Conservation (phyloP, 2,797 vertebrate species). For the Rhabdophis nuchalis region DNA sequence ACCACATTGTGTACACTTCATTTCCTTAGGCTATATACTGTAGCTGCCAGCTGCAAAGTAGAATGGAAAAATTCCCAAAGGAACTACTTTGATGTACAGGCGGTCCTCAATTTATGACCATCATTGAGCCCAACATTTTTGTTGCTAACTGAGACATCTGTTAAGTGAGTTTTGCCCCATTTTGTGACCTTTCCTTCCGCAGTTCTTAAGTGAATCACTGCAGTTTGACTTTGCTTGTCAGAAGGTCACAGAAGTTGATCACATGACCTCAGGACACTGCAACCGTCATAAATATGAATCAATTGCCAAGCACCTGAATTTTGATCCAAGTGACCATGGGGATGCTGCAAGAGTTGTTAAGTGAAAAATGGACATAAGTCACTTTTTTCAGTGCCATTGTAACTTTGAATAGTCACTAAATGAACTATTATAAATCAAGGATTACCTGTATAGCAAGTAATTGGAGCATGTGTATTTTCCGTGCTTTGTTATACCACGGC, state of each 20-base stretch:
- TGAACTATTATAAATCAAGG: not conserved
- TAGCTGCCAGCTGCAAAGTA: not conserved
- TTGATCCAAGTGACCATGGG: not conserved
- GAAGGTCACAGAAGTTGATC: not conserved
- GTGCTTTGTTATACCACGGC: not conserved
- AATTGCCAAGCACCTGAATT: not conserved
- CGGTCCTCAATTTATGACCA: not conserved
- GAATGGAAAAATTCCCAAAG: not conserved
- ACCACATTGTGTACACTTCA: not conserved
- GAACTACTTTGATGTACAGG: not conserved
- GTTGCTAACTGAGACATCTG: too few species aligned
- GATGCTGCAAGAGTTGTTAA: not conserved
- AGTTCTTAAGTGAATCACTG: not conserved
- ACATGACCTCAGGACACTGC: not conserved
- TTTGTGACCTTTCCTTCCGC: too few species aligned
- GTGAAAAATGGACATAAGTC: not conserved
- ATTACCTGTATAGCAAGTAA: not conserved
- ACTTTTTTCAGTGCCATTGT: not conserved
- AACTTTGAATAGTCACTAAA: not conserved
- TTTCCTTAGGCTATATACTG: not conserved
- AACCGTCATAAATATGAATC: not conserved
- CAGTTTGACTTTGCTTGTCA: not conserved
- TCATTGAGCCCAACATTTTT: not conserved
- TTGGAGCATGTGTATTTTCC: not conserved
- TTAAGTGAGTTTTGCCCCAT: too few species aligned